Evolutionary conservation across 2,113 vertebrate genomes (phyloP), one percentile per base, ranked within the genome.

Genomic region (Mellivora capensis): DNA sequence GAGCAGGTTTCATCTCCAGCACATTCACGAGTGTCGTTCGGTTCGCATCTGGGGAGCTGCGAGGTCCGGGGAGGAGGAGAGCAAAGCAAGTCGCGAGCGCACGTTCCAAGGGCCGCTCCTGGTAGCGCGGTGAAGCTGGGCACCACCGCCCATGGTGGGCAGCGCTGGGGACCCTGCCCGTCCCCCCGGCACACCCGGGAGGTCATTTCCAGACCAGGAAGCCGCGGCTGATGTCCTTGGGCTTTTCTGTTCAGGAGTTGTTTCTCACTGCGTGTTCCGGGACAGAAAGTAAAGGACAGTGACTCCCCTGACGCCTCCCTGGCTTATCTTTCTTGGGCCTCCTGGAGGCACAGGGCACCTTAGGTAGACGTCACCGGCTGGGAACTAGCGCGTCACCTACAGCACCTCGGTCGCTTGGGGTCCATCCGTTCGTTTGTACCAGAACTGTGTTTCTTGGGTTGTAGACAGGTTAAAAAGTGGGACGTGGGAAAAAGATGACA

Each of bases 401-500:
- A 0, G 21, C 20, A 13, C 15, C 52, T 27, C 1, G 2, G 29
- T 5, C 0, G 10, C 5, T 0, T 0, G 3, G 25, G 12, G 31
- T 12, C 37, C 71, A 0, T 2, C 0, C 6, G 18, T 5, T 29
- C 6, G 2, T 96, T 62, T 8, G 25, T 39, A 25, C 59, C 93
- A 37, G 49, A n/a, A 23, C 14, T 44, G 29, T 29, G 3, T 67
- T 20, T 83, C 47, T 31, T 29, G 23, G 37, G 3, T 1, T 39
- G 20, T 2, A 61, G 20, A 52, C n/a, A 8, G 27, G 21, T 44
- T 54, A 2, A 13, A 42, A 20, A 34, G 12, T 10, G 59, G 39
- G n/a, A 18, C 52, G 0, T 18, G 52, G 52, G 52, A 0, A 52
- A 52, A 54, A 54, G 52, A 18, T 4, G 52, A 18, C 52, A 54